Percentiles rank a stretch among this genome's conserved stretches.
Conservation (phyloP, 2,888 invertebrate genomes). For the Drosophila mimetica region DNA sequence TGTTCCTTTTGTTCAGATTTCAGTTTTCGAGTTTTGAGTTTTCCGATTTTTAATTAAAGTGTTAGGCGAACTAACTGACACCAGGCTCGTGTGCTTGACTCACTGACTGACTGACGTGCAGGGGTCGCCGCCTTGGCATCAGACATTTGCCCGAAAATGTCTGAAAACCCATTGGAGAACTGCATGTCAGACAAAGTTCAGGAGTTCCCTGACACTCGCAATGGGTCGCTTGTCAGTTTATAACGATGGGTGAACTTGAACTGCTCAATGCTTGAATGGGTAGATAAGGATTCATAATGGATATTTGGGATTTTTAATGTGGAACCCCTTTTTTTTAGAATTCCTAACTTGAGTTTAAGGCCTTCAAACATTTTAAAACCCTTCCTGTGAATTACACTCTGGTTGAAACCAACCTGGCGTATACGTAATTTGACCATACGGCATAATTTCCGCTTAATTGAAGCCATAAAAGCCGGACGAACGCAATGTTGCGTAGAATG, state of each 20-base stretch:
- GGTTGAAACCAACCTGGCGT: constrained; percentile 16
- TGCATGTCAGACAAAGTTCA: constrained; percentile 45
- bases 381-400: too few relatives aligned
- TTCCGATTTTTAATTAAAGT: constrained; percentile 69
- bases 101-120: constrained; percentile 33
- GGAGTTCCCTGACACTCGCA: constrained; percentile 31
- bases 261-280: constrained; percentile 3
- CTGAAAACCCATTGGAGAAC: constrained; percentile 19
- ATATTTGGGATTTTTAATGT: not conserved
- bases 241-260: constrained; percentile 34
- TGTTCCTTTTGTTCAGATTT: constrained; percentile 48
- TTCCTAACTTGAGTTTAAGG: too few relatives aligned
- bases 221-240: constrained; percentile 30
- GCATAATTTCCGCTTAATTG: constrained; percentile 64
- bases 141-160: constrained; percentile 31
- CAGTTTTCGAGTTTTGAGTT: too few relatives aligned
- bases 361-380: too few relatives aligned
- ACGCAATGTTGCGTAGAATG: constrained; percentile 61
- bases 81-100: constrained; percentile 34
- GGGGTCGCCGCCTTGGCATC: constrained; percentile 34
- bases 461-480: constrained; percentile 51
- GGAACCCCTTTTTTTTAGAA: not conserved
- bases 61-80: constrained; percentile 44
- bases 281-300: constrained; percentile 16
- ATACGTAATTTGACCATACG: constrained; percentile 31